Base-by-base conservation (phyloP, 2,113 vertebrate species). In the Zosterops japonicus region DNA sequence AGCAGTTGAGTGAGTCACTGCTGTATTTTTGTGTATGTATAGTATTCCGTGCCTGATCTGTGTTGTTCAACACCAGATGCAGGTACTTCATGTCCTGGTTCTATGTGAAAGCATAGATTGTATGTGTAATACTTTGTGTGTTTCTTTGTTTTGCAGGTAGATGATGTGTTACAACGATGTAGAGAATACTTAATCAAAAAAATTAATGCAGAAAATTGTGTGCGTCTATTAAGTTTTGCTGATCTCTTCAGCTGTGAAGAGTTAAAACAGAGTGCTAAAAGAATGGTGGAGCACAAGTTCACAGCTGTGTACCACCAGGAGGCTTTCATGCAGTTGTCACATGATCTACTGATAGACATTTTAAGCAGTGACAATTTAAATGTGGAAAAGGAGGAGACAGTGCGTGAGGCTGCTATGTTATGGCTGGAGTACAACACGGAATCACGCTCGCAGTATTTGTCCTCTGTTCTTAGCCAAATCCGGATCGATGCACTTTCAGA, bases 231-330 rank as follows among this genome's bases (percentile, higher is more conserved):
- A 96, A 99, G 99, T 97, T 99, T 99, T 86, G 99, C 99, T 11
- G 99, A 99, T 91, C 97, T 99, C 86, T 99, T 99, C 98, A 99
- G 99, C 96, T 99, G 99, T 78, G 98, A 98, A n/a, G 99, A 99
- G 96, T 95, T 99, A 41, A 99, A 99, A 97, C 98, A 99, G 96
- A 99, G 98, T 59, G 99, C 99, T 89, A 99, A 99, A 94, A 98
- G 99, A 82, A 99, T 99, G 99, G 99, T 99, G 92, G 99, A 99
- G 96, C 99, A 99, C 98, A 99, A 99, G 97, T 99, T 99, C 97
- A 98, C 99, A 5, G 98, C 98, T 53, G 99, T 99, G 57, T 99
- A 99, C 97, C 98, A 98, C 61, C 99, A 99, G 97, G 99, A 99
- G 70, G 98, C 99, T 67, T 99, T 99, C 97, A 98, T 99, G 92